Conservation (phyloP, 2,888 invertebrate species). For the Vannuccia rotundouncinata region DNA sequence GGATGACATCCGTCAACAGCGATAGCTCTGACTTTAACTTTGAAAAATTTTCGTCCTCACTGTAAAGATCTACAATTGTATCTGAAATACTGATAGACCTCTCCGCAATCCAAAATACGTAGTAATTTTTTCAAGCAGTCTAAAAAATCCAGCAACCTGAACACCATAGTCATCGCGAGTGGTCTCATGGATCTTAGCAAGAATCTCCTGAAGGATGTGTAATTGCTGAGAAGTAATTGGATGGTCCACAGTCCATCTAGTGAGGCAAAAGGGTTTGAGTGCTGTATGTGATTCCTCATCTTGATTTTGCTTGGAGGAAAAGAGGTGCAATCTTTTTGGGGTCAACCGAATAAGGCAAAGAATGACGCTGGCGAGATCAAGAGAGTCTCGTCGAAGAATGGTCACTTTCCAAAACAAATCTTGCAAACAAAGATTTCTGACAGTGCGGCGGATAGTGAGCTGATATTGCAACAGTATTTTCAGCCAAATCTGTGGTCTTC, state of each 20-base stretch:
- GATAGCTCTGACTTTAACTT: too few relatives aligned
- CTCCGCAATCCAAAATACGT: too few relatives aligned
- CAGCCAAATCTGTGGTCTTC: not conserved
- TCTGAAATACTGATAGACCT: too few relatives aligned
- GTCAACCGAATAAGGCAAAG: constrained; percentile 10
- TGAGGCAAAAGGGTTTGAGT: constrained; percentile 11
- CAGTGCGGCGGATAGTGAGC: constrained; percentile 1
- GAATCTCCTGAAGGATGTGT: constrained; percentile 21
- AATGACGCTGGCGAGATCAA: not conserved
- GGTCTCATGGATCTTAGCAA: constrained; percentile 17
- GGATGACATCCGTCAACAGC: not conserved
- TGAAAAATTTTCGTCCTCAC: too few relatives aligned
- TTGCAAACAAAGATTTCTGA: not conserved
- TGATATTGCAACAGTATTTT: not conserved
- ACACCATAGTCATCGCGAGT: constrained; percentile 10
- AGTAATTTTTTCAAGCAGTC: too few relatives aligned
- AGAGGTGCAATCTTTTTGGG: constrained; percentile 4
- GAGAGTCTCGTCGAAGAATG: not conserved
- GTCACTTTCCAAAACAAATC: constrained; percentile 2
- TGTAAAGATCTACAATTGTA: too few relatives aligned
- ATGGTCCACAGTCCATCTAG: not conserved
- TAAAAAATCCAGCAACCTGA: not conserved
- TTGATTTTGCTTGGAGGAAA: constrained; percentile 12
- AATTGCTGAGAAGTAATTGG: constrained; percentile 17
- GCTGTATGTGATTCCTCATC: constrained; percentile 8